These are phyloP conservation scores for Pangasius macronema DNA, from an alignment of 2,797 vertebrate genomes.

Conservation along the genomic window DNA sequence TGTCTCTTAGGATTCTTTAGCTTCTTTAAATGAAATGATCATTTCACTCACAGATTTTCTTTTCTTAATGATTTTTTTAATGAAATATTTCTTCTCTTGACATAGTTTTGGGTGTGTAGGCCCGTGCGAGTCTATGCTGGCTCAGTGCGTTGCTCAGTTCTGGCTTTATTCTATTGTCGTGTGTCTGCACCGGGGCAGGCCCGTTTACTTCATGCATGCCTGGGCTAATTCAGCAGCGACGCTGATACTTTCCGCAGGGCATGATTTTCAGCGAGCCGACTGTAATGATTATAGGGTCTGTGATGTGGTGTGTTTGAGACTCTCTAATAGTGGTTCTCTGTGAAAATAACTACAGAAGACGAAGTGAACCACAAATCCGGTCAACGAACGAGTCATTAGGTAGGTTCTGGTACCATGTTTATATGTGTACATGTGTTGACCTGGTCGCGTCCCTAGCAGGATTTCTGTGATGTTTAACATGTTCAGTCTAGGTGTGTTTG, in stretches of 20 bases:
- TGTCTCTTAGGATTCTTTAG: background rate
- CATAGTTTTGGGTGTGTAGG: slow-evolving; percentile 1
- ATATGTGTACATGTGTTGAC: slow-evolving; percentile 17
- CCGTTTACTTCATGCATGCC: slow-evolving; percentile 78
- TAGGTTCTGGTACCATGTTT: slow-evolving; percentile 14
- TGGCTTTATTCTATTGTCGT: slow-evolving; percentile 41
- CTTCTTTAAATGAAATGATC: background rate
- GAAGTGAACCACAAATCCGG: no score
- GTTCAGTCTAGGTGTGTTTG: slow-evolving; percentile 23
- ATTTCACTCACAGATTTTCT: background rate
- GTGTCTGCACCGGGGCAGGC: slow-evolving; percentile 57
- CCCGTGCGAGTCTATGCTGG: background rate
- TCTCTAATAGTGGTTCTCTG: no score
- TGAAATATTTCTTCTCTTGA: background rate
- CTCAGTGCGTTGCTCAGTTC: slow-evolving; percentile 15
- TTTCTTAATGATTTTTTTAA: background rate
- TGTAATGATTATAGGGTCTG: slow-evolving; percentile 74
- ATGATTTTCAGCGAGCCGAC: slow-evolving; percentile 71
- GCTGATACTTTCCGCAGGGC: slow-evolving; percentile 68
- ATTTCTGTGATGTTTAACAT: slow-evolving; percentile 1
- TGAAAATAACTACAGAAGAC: no score
- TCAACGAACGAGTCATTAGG: no score
- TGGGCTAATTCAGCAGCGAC: slow-evolving; percentile 71
- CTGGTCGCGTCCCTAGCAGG: background rate
- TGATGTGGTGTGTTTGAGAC: slow-evolving; percentile 51